Percentiles rank a stretch among this genome's conserved stretches.
Evolutionary conservation across 2,797 vertebrate species (phyloP).

Genomic region (Anolis apletophallus): DNA sequence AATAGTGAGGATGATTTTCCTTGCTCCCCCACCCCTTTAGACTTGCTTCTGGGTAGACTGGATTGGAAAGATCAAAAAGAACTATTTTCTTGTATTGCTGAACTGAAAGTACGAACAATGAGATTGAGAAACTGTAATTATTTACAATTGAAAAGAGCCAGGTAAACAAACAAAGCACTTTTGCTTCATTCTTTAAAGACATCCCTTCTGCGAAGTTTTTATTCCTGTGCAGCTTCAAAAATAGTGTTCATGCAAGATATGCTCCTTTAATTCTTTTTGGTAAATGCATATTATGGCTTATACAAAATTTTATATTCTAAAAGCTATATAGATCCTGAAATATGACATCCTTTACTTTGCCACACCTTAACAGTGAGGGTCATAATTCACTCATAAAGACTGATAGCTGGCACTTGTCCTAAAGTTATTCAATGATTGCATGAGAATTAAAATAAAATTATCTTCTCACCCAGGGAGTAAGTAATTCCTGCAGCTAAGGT

Average conservation of each 20-base stretch:
- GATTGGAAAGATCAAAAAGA: conserved; percentile 40
- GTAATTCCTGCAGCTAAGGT: conserved; percentile 69
- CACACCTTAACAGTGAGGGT: conserved; percentile 75
- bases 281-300: conserved; percentile 71
- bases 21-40: not conserved
- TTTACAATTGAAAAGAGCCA: conserved; percentile 43
- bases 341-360: conserved; percentile 73
- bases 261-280: conserved; percentile 54
- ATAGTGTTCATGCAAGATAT: conserved; percentile 66
- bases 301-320: conserved; percentile 75
- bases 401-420: conserved; percentile 75
- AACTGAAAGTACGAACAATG: conserved; percentile 27
- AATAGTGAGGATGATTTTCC: conserved; percentile 15
- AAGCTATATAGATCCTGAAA: conserved; percentile 74
- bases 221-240: conserved; percentile 67
- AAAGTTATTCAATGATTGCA: conserved; percentile 75
- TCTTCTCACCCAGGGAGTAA: conserved; percentile 78
- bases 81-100: conserved; percentile 38
- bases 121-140: not conserved
- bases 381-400: conserved; percentile 79
- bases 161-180: conserved; percentile 44
- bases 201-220: conserved; percentile 53
- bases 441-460: conserved; percentile 85
- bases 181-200: not conserved
- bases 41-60: conserved; percentile 43